A percentile compares a stretch with the other conserved stretches of the same genome.
Conservation (phyloP, 2,797 vertebrate genomes). For the Oreortyx pictus region DNA sequence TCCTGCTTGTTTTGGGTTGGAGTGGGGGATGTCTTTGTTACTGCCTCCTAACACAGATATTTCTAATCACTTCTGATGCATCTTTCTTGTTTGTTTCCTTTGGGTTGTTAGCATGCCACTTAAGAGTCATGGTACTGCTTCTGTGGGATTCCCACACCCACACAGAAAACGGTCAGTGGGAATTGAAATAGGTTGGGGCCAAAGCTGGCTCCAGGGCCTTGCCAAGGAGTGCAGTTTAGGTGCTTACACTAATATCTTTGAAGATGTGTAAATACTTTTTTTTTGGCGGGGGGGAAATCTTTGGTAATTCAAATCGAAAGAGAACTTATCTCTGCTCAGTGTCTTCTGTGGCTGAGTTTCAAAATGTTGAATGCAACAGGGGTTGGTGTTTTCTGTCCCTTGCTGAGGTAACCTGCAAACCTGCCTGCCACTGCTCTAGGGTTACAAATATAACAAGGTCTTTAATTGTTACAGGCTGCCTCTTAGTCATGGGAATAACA, state of each 20-base stretch:
- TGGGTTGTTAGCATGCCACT: background rate
- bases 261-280: background rate
- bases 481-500: background rate
- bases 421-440: background rate
- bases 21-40: background rate
- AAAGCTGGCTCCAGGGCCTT: background rate
- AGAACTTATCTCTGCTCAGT: background rate
- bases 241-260: accelerated
- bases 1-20: background rate
- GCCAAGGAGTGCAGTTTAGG: background rate
- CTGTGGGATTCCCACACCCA: accelerated
- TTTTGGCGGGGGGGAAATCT: no score
- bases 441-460: background rate
- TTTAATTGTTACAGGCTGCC: conserved; percentile 15
- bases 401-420: background rate
- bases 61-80: background rate
- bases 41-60: background rate
- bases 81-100: background rate
- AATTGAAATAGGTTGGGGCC: accelerated
- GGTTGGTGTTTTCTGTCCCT: background rate
- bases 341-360: background rate
- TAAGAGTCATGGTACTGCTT: background rate
- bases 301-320: background rate
- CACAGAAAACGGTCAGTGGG: background rate
- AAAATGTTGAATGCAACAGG: accelerated